A percentile compares a stretch with the other conserved stretches of the same genome.
These are phyloP conservation scores for Oceanodroma tethys DNA, from an alignment of 2,113 vertebrate species.

Conservation along the genomic window DNA sequence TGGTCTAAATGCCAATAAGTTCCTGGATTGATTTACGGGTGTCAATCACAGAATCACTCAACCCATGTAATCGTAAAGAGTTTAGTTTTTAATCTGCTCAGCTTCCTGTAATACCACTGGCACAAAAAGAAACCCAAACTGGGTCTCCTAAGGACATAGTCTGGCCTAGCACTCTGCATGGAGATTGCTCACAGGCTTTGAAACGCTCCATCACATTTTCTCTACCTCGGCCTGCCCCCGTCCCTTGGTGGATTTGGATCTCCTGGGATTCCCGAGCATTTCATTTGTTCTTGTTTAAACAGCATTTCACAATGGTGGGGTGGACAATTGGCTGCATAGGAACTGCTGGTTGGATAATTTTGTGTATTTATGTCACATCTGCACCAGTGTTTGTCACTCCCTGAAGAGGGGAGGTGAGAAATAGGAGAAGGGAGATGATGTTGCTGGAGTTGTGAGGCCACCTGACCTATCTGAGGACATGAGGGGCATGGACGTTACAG, in stretches of 20 bases:
- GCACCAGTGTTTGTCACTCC: background rate
- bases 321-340: background rate
- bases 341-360: background rate
- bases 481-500: background rate
- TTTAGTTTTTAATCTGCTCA: background rate
- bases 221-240: fast-evolving
- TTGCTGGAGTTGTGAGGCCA: background rate
- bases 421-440: background rate
- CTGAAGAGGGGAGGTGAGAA: background rate
- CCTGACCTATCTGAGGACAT: background rate
- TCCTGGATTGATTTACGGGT: background rate
- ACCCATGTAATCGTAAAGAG: background rate
- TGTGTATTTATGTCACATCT: background rate
- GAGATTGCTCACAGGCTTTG: background rate
- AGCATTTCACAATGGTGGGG: background rate
- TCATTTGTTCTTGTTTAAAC: background rate
- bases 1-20: background rate
- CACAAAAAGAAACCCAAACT: background rate
- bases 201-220: background rate
- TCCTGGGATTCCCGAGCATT: background rate
- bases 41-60: background rate
- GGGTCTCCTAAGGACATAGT: background rate
- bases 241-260: background rate
- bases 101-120: background rate
- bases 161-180: background rate